Evolutionary conservation across 2,888 invertebrate species (phyloP).

Genomic region (Chesias legatella): DNA sequence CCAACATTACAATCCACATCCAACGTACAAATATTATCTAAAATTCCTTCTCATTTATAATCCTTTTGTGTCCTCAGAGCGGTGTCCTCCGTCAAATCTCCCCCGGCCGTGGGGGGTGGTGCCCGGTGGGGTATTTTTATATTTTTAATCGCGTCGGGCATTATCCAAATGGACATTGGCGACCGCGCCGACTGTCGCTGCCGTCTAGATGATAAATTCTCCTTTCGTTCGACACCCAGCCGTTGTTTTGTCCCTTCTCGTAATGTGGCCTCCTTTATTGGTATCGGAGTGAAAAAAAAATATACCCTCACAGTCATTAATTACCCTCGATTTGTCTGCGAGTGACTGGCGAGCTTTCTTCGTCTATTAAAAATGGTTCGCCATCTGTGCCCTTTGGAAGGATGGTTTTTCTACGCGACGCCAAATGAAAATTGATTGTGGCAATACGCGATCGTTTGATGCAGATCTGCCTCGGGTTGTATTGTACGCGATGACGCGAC

Average conservation of each 20-base stretch:
- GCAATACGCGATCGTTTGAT: slow-evolving; percentile 67
- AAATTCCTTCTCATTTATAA: slow-evolving; percentile 82
- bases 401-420: slow-evolving; percentile 31
- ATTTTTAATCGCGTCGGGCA: slow-evolving; percentile 81
- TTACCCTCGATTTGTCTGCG: slow-evolving; percentile 74
- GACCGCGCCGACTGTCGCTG: slow-evolving; percentile 70
- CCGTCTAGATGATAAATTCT: slow-evolving; percentile 79
- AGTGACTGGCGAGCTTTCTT: slow-evolving; percentile 69
- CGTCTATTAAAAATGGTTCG: slow-evolving; percentile 71
- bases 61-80: slow-evolving; percentile 81
- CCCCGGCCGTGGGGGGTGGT: too few relatives aligned
- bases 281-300: slow-evolving; percentile 64
- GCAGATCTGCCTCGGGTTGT: slow-evolving; percentile 58
- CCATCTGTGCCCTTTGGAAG: slow-evolving; percentile 52
- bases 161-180: slow-evolving; percentile 81
- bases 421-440: slow-evolving; percentile 67
- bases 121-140: slow-evolving; percentile 74
- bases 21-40: slow-evolving; percentile 81
- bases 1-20: slow-evolving; percentile 79
- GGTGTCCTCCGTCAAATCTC: slow-evolving; percentile 77
- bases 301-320: slow-evolving; percentile 70
- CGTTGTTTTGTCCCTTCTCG: slow-evolving; percentile 71
- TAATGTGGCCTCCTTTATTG: slow-evolving; percentile 66
- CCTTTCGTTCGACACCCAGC: slow-evolving; percentile 77
- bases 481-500: slow-evolving; percentile 58